A percentile compares a stretch with the other conserved stretches of the same genome.
These are phyloP conservation scores for Melanargia galathea DNA, from an alignment of 2,888 invertebrate genomes.

Conservation along the genomic window DNA sequence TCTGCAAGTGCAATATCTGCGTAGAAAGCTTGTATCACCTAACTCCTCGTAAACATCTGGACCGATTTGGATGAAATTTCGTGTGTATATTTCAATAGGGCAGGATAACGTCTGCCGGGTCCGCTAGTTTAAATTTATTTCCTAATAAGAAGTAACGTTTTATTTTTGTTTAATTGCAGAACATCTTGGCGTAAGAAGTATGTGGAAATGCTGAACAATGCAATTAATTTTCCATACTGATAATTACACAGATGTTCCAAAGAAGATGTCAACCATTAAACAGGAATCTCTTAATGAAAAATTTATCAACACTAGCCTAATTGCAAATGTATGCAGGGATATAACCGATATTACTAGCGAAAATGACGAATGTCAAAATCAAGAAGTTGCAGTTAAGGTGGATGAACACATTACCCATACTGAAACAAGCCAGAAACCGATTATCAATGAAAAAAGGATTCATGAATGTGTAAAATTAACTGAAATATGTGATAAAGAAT, in stretches of 20 bases:
- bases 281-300: slow-evolving; percentile 52
- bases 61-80: too few species aligned
- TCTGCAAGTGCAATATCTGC: too few species aligned
- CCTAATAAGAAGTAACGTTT: not conserved
- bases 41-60: too few species aligned
- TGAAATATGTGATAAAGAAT: not conserved
- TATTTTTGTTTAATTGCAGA: slow-evolving; percentile 51
- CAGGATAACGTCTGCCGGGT: too few species aligned
- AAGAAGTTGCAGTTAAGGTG: slow-evolving; percentile 26
- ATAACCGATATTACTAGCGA: slow-evolving; percentile 40
- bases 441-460: not conserved
- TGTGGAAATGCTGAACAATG: slow-evolving; percentile 69
- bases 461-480: too few species aligned
- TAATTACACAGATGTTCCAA: slow-evolving; percentile 52
- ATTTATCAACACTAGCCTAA: slow-evolving; percentile 44
- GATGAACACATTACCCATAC: too few species aligned
- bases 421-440: not conserved
- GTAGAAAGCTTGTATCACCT: too few species aligned
- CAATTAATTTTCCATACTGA: slow-evolving; percentile 69
- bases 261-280: slow-evolving; percentile 62
- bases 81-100: too few species aligned
- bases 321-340: slow-evolving; percentile 47
- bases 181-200: slow-evolving; percentile 37
- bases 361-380: slow-evolving; percentile 48
- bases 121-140: too few species aligned